Conservation (phyloP, 2,797 vertebrate genomes). For the Cryptoprocta ferox region DNA sequence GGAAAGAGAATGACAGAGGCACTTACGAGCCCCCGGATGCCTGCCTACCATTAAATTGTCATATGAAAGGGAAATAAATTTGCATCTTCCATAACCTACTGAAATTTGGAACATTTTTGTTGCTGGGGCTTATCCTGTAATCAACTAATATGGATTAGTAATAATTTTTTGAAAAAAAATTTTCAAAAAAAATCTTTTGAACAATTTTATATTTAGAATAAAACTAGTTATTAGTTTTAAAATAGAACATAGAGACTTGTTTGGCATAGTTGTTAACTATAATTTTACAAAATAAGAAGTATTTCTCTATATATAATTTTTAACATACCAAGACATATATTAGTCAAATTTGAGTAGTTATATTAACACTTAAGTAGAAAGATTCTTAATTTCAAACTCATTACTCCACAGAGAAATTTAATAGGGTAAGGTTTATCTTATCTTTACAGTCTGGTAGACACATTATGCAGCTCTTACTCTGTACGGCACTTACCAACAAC, state of each 20-base stretch:
- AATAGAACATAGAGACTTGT: neutral
- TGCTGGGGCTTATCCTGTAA: neutral
- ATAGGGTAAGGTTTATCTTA: neutral
- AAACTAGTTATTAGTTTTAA: neutral
- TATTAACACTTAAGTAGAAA: neutral
- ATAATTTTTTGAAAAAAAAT: neutral
- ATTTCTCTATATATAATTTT: neutral
- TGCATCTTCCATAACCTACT: neutral
- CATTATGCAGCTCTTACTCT: neutral
- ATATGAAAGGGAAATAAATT: neutral
- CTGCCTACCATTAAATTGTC: neutral
- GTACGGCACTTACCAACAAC: neutral
- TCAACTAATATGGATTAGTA: neutral
- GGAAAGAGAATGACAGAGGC: neutral
- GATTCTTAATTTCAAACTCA: constrained; percentile 19
- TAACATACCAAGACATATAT: neutral
- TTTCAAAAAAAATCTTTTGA: neutral
- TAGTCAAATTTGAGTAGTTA: neutral
- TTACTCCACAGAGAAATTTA: neutral
- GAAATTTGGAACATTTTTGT: neutral
- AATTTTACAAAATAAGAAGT: neutral
- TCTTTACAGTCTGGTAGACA: neutral
- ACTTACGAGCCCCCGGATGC: neutral
- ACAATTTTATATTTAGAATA: neutral
- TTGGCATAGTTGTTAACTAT: neutral